Evolutionary conservation across 2,888 invertebrate species (phyloP).

Genomic region (Peribatodes rhomboidaria): DNA sequence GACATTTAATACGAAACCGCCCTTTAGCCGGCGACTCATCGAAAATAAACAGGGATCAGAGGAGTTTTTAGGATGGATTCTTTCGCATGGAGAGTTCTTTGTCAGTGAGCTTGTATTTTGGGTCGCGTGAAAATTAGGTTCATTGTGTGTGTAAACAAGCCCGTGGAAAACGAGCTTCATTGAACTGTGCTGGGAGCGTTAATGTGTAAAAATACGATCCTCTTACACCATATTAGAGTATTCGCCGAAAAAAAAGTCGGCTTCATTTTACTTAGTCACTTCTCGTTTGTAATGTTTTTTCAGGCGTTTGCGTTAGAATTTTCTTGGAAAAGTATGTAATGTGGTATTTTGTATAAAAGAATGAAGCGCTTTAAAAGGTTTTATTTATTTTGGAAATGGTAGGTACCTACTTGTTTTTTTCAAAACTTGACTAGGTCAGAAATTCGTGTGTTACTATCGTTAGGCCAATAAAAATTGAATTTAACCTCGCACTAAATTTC

Average conservation of each 20-base stretch:
- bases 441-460: no score
- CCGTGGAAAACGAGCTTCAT: conserved; percentile 23
- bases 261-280: not conserved
- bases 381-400: no score
- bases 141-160: conserved; percentile 31
- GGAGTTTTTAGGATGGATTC: conserved; percentile 63
- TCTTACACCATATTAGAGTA: conserved; percentile 5
- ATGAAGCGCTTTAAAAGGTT: no score
- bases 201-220: conserved; percentile 14
- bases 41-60: conserved; percentile 72
- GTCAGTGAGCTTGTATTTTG: conserved; percentile 27
- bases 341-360: not conserved
- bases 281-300: not conserved
- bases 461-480: no score
- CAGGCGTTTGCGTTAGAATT: not conserved
- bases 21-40: conserved; percentile 39
- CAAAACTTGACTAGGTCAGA: no score
- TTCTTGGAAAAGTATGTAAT: not conserved
- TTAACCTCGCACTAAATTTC: no score
- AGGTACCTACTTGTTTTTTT: no score
- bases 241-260: conserved; percentile 24
- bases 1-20: not conserved
- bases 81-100: conserved; percentile 61
- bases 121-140: conserved; percentile 30
- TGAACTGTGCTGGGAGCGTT: conserved; percentile 23